A percentile compares a stretch with the other conserved stretches of the same genome.
Conservation (phyloP, 2,888 invertebrate genomes). For the Tanytarsus gracilentus region DNA sequence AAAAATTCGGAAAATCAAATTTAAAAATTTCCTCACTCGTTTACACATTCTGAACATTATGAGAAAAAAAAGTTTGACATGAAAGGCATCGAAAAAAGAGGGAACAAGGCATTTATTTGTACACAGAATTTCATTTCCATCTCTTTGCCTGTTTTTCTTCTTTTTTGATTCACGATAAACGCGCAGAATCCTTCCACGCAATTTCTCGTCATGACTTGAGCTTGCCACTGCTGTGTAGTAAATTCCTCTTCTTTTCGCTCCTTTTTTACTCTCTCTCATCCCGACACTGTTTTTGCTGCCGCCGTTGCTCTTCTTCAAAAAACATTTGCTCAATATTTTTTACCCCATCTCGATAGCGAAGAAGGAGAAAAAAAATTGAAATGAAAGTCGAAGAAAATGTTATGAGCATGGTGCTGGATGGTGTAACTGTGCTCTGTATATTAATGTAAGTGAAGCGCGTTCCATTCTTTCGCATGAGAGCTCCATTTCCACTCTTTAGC, state of each 20-base stretch:
- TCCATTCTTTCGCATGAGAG: no score
- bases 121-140: conserved; percentile 16
- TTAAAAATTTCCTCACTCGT: not conserved
- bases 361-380: not conserved
- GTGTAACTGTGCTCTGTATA: no score
- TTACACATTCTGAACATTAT: not conserved
- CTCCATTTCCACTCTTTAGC: no score
- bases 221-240: not conserved
- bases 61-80: not conserved
- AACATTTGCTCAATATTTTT: conserved; percentile 8
- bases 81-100: not conserved
- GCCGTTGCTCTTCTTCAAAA: not conserved
- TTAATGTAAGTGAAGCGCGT: no score
- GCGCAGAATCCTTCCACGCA: conserved; percentile 28
- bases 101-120: conserved; percentile 6
- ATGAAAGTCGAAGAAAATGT: no score
- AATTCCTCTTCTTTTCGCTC: conserved; percentile 6
- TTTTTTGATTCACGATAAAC: not conserved
- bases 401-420: no score
- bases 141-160: not conserved
- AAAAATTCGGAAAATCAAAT: no score
- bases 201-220: not conserved
- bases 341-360: not conserved
- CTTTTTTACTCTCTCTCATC: not conserved
- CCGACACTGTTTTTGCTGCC: not conserved